A percentile compares a stretch with the other conserved stretches of the same genome.
These are phyloP conservation scores for Premnoplex brunnescens DNA, from an alignment of 2,797 vertebrate genomes.

Conservation along the genomic window DNA sequence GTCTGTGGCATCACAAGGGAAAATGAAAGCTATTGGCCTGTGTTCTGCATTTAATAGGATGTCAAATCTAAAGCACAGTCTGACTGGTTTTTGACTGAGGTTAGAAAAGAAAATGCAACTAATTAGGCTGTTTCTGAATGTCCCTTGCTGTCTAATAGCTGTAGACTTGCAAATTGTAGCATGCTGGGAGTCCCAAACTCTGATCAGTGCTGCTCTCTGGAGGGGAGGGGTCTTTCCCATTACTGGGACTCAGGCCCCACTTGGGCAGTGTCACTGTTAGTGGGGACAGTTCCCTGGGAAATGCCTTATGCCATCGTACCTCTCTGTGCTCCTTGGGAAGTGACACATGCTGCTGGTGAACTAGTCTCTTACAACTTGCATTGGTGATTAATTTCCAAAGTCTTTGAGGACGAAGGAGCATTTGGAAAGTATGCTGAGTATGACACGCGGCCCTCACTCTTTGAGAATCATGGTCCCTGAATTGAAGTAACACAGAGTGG, in stretches of 20 bases:
- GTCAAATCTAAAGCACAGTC: slow-evolving; percentile 62
- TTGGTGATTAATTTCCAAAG: background rate
- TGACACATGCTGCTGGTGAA: background rate
- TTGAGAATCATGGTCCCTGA: background rate
- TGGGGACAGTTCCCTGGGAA: background rate
- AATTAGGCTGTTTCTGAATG: slow-evolving; percentile 56
- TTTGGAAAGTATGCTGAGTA: background rate
- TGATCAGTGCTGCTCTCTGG: background rate
- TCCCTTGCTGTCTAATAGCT: slow-evolving; percentile 16
- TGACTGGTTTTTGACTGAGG: slow-evolving; percentile 65
- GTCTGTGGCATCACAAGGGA: slow-evolving; percentile 53
- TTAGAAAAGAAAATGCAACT: slow-evolving; percentile 60
- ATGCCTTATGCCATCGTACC: background rate
- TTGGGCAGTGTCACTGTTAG: background rate
- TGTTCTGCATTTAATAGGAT: slow-evolving; percentile 70
- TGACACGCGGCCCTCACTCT: background rate
- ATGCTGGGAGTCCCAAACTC: slow-evolving; percentile 33
- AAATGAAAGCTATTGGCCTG: slow-evolving; percentile 64
- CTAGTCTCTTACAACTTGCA: background rate
- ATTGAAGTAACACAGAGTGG: background rate
- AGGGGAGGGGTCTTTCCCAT: background rate
- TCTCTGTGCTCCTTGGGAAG: background rate
- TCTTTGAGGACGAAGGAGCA: background rate
- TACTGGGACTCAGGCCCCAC: background rate
- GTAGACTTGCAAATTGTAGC: slow-evolving; percentile 29